phyloP scores from a whole-genome alignment of 35 echinoderm and acorn worm genomes.

The Heliocidaris erythrogramma region DNA sequence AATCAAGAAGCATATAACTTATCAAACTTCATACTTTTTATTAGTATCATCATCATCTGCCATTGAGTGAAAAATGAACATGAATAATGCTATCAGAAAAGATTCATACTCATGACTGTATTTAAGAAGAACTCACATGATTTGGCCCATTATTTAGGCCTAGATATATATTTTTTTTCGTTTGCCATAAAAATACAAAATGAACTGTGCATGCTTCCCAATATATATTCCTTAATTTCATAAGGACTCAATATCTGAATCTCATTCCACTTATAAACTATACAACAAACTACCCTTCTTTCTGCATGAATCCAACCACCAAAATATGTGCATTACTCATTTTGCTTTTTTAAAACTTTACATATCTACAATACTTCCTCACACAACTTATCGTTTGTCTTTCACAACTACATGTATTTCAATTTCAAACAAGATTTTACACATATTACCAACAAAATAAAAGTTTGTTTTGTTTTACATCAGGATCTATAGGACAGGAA shows the following conservation, averaged over 20 bases:
- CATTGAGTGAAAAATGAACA: neutral
- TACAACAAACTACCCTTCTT: neutral
- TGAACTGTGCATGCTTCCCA: neutral
- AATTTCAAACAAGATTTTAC: neutral
- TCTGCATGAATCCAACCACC: neutral
- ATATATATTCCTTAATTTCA: neutral
- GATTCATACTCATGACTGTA: neutral
- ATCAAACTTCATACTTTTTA: neutral
- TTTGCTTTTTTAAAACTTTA: neutral
- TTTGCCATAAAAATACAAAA: slow-evolving; percentile 1
- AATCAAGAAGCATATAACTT: neutral
- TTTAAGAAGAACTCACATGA: neutral
- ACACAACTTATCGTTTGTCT: neutral
- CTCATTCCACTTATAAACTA: neutral
- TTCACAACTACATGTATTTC: neutral
- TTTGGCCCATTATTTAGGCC: neutral
- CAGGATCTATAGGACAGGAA: neutral
- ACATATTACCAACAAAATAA: neutral
- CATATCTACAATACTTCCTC: neutral
- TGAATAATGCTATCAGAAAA: slow-evolving; percentile 9
- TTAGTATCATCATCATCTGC: neutral
- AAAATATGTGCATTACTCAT: neutral
- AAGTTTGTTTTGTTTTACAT: neutral
- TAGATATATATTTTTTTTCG: neutral
- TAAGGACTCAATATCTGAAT: neutral